Percentiles rank a stretch among this genome's conserved stretches.
phyloP scores from a whole-genome alignment of 2,888 invertebrate species.

The Chymomyza caudatula region DNA sequence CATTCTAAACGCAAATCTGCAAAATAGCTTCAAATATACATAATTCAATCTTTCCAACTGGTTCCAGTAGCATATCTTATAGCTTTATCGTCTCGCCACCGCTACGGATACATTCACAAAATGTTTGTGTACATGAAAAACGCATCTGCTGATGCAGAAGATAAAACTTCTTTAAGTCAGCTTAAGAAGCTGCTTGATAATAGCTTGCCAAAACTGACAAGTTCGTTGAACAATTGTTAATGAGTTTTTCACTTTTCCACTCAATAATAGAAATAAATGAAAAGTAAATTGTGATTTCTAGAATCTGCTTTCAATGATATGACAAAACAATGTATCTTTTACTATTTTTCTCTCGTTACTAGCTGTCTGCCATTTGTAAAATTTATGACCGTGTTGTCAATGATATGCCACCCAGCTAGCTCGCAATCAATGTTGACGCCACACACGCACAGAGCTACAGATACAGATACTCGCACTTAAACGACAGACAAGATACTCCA shows the following conservation, averaged over 20 bases:
- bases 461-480: background rate
- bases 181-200: too few relatives aligned
- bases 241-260: background rate
- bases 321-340: background rate
- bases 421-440: slow-evolving; percentile 58
- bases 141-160: too few relatives aligned
- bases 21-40: too few relatives aligned
- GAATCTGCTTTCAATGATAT: background rate
- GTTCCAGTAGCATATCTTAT: too few relatives aligned
- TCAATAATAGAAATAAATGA: background rate
- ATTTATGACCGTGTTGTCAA: slow-evolving; percentile 66
- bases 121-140: too few relatives aligned
- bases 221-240: background rate
- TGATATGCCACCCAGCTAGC: slow-evolving; percentile 65
- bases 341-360: background rate
- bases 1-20: too few relatives aligned
- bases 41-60: too few relatives aligned
- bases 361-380: slow-evolving; percentile 53
- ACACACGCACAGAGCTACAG: slow-evolving; percentile 22
- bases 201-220: background rate
- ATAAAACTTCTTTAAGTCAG: too few relatives aligned
- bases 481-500: background rate
- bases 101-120: too few relatives aligned
- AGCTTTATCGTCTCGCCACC: too few relatives aligned
- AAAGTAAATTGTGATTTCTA: background rate